Base-by-base conservation (phyloP, 2,888 invertebrate genomes). In the Lepas anatifera region DNA sequence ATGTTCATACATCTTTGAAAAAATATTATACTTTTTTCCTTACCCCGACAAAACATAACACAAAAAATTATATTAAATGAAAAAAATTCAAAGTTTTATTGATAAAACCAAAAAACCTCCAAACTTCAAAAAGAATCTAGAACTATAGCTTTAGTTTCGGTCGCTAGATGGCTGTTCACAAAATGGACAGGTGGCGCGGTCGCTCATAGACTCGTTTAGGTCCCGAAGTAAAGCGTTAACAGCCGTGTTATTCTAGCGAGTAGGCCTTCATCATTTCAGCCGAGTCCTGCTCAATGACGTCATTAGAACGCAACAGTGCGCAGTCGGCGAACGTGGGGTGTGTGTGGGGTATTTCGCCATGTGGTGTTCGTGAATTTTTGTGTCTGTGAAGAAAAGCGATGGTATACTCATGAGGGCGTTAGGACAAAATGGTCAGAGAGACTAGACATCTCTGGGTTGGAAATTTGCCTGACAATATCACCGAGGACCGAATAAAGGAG, bases 361-460 rank as follows among this genome's bases (percentile, higher is more conserved):
- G 69, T 69, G 39, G 50, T 52, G 39, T 37, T 35, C 64, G 69
- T 69, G 69, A 43, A 48, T 58, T 58, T 35, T 58, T 58, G 32
- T 58, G 58, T 18, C 3, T 58, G 58, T 58, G 58, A 35, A 32
- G 58, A 58, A 58, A 58, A 58, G 58, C 58, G 58, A 58, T 58
- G 58, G 58, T 71, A 71, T 71, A 71, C 74, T 71, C 73, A 74
- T 74, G 74, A 72, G 72, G 71, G 73, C 74, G 74, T 75, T 75
- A 89, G 89, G 89, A 89, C 91, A 94, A 91, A 90, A 97, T 97
- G 97, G 96, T 97, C 90, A 95, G 96, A 90, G 95, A 96, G 94
- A 95, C 95, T 89, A 93, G 96, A 89, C 95, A 97, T 88, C 90
- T 97, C 87, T 95, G 95, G 94, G 95, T 97, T 89, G 96, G 95